A percentile compares a stretch with the other conserved stretches of the same genome.
These are phyloP conservation scores for human DNA, from an alignment of 2,113 vertebrate species.

Conservation along the genomic window DNA sequence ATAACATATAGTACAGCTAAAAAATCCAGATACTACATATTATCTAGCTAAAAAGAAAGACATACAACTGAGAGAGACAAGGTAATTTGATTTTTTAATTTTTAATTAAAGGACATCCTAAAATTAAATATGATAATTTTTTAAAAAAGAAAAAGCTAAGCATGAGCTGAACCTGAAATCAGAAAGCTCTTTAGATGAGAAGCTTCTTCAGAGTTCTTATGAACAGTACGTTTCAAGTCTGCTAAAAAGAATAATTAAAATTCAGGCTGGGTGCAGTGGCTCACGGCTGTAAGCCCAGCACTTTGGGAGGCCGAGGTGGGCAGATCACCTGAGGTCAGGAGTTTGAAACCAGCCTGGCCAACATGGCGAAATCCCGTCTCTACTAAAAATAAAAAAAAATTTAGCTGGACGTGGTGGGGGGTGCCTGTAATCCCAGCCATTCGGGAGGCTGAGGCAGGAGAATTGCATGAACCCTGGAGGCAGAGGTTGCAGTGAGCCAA, in stretches of 20 bases:
- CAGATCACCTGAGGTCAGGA: too few species aligned
- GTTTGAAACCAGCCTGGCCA: too few species aligned
- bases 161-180: neutral
- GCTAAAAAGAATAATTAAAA: constrained; percentile 15
- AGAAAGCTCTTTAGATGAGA: neutral
- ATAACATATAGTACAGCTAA: neutral
- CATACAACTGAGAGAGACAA: neutral
- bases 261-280: neutral
- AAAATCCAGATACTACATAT: neutral
- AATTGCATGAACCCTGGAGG: too few species aligned
- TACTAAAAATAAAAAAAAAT: too few species aligned
- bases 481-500: too few species aligned
- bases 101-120: neutral
- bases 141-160: neutral
- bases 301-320: too few species aligned
- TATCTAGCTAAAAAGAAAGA: neutral
- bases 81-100: neutral
- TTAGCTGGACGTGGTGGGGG: too few species aligned
- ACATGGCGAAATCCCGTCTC: too few species aligned
- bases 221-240: neutral
- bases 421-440: too few species aligned
- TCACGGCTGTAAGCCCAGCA: too few species aligned
- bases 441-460: too few species aligned
- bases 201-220: neutral
- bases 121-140: constrained; percentile 13